These are phyloP conservation scores for Chionoecetes opilio DNA, from an alignment of 1,140 invertebrate species.

Conservation along the genomic window DNA sequence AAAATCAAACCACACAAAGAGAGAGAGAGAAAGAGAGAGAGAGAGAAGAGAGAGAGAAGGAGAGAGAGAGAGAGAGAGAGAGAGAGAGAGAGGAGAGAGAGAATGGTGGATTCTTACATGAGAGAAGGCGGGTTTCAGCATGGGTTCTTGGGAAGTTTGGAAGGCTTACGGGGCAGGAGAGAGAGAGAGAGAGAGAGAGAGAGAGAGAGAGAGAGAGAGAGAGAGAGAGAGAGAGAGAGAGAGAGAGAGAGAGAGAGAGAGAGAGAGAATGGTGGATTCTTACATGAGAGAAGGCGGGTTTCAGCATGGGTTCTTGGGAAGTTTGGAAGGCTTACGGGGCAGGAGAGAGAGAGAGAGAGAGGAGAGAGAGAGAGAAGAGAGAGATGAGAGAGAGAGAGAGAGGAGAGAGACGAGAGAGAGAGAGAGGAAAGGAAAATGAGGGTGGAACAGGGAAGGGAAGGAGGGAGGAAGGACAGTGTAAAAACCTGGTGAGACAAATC, in stretches of 20 bases:
- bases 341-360: background rate
- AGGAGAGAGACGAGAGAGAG: background rate
- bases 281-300: background rate
- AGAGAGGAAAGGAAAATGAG: background rate
- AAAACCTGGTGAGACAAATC: background rate
- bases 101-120: background rate
- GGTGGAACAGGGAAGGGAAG: background rate
- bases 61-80: slow-evolving; percentile 11
- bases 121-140: background rate
- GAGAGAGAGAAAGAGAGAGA: background rate
- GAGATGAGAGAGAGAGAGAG: background rate
- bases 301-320: background rate
- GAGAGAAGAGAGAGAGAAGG: too few species aligned
- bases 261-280: background rate
- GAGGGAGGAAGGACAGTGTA: slow-evolving; percentile 12
- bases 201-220: slow-evolving; percentile 1
- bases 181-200: too few species aligned
- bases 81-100: slow-evolving; percentile 20
- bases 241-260: slow-evolving; percentile 21
- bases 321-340: background rate
- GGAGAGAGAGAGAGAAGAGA: background rate
- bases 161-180: background rate
- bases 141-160: background rate
- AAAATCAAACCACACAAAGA: background rate
- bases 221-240: slow-evolving; percentile 27